Evolutionary conservation across 2,113 vertebrate species (phyloP).

Genomic region (Myotis brandtii): DNA sequence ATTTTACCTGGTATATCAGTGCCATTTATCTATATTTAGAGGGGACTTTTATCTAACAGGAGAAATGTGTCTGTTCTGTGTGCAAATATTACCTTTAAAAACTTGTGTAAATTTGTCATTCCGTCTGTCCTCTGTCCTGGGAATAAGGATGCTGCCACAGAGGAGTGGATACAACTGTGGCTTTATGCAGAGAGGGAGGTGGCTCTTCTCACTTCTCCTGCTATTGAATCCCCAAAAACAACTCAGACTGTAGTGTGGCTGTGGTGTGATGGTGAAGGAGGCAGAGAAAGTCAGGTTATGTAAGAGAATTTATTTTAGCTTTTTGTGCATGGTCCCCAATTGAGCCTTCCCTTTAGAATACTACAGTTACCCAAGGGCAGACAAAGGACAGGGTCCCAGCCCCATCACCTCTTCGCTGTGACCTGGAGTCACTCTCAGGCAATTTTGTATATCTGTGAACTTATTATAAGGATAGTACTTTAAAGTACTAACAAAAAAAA

Average conservation of each 20-base stretch:
- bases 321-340: neutral
- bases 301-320: neutral
- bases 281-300: neutral
- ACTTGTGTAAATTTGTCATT: neutral
- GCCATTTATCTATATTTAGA: slow-evolving; percentile 15
- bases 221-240: neutral
- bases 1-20: neutral
- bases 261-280: neutral
- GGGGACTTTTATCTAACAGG: neutral
- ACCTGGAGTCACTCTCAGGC: neutral
- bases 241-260: neutral
- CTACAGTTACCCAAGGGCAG: neutral
- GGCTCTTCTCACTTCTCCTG: neutral
- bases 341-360: neutral
- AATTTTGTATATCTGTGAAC: neutral
- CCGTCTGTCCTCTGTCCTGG: neutral
- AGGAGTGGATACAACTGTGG: neutral
- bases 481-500: neutral
- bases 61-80: slow-evolving; percentile 21
- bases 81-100: neutral
- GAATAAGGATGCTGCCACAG: neutral
- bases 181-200: neutral
- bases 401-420: neutral
- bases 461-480: neutral
- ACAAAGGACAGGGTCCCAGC: neutral